Conservation (phyloP, 2,113 vertebrate species). For the Puffinus mauretanicus region DNA sequence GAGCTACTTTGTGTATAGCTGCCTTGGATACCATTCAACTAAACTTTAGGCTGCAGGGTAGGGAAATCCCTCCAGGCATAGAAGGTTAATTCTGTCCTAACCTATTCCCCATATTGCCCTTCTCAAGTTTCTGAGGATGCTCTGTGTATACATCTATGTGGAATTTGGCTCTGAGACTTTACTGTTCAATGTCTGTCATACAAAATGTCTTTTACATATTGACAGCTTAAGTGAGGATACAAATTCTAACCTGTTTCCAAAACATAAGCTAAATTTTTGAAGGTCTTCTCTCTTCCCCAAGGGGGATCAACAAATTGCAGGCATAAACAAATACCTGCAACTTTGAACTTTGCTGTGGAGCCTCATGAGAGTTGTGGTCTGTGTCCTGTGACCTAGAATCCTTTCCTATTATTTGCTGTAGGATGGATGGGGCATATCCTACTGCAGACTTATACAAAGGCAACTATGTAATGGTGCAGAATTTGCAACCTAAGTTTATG, state of each 20-base stretch:
- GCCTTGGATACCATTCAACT: neutral
- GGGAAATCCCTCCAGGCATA: neutral
- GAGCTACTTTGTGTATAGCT: neutral
- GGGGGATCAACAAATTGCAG: neutral
- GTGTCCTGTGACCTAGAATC: neutral
- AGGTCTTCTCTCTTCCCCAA: neutral
- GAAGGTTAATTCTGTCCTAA: neutral
- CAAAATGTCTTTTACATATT: neutral
- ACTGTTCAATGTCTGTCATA: neutral
- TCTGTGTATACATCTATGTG: neutral
- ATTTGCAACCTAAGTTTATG: neutral
- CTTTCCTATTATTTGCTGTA: neutral
- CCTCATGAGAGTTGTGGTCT: neutral
- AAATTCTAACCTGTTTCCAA: constrained; percentile 4
- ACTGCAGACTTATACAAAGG: neutral
- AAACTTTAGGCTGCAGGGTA: neutral
- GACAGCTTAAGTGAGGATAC: neutral
- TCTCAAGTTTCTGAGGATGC: neutral
- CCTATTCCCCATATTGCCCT: neutral
- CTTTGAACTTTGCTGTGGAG: neutral
- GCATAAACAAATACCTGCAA: neutral
- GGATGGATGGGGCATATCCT: neutral
- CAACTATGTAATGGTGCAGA: neutral
- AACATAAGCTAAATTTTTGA: neutral
- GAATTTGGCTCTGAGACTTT: neutral